These are phyloP conservation scores for Drosophila lacicola DNA, from an alignment of 2,888 invertebrate genomes.

Conservation along the genomic window DNA sequence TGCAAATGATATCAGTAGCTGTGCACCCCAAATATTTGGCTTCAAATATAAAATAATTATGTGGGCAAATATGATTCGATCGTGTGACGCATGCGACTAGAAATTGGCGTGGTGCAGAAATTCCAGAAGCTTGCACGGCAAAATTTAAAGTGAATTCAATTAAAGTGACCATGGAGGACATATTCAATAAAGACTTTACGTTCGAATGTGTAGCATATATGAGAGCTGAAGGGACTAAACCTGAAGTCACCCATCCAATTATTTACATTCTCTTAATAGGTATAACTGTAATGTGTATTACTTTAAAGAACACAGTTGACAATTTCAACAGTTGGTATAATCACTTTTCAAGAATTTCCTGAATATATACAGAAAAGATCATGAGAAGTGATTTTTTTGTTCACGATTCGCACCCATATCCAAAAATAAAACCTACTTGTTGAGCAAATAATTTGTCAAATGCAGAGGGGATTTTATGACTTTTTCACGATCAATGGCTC, in stretches of 20 bases:
- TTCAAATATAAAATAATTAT: conserved; percentile 35
- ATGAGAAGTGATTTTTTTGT: background rate
- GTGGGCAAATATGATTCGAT: conserved; percentile 9
- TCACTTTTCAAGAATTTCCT: background rate
- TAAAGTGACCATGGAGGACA: background rate
- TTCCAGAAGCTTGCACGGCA: background rate
- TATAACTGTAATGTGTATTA: too few species aligned
- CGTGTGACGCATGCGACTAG: conserved; percentile 31
- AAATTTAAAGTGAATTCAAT: background rate
- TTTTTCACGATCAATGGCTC: background rate
- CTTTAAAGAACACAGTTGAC: too few species aligned
- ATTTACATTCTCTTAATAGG: too few species aligned
- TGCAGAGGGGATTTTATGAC: background rate
- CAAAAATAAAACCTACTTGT: background rate
- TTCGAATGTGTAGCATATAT: too few species aligned
- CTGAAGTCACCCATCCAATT: too few species aligned
- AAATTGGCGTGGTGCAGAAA: background rate
- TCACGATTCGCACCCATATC: background rate
- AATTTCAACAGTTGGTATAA: too few species aligned
- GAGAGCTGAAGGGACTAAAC: too few species aligned
- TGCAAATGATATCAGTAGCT: conserved; percentile 6
- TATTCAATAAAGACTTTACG: too few species aligned
- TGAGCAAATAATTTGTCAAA: conserved; percentile 9
- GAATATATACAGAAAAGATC: background rate
- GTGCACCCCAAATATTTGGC: conserved; percentile 41